A percentile compares a stretch with the other conserved stretches of the same genome.
phyloP scores from a whole-genome alignment of 2,888 invertebrate species.

The Aquatica leii region DNA sequence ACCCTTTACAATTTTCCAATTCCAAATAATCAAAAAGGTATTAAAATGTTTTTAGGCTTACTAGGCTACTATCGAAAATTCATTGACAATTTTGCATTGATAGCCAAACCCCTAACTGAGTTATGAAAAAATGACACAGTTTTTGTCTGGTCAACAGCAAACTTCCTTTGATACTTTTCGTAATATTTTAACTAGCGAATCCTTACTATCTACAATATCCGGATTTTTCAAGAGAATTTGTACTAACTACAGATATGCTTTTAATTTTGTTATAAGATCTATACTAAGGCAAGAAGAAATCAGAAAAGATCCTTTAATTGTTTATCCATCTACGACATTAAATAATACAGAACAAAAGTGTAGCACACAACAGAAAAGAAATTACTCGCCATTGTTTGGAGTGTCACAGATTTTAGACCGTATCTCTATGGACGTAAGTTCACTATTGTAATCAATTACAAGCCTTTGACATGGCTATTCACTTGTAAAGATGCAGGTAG shows the following conservation, averaged over 20 bases:
- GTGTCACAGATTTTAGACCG: too few relatives aligned
- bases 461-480: background rate
- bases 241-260: too few relatives aligned
- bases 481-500: constrained; percentile 4
- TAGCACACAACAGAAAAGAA: too few relatives aligned
- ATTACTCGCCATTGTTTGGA: too few relatives aligned
- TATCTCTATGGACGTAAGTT: too few relatives aligned
- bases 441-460: too few relatives aligned
- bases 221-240: too few relatives aligned
- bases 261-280: too few relatives aligned
- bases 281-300: background rate
- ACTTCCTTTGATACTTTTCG: background rate
- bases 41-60: constrained; percentile 4
- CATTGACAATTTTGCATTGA: background rate
- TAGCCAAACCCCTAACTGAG: background rate
- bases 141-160: background rate
- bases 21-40: background rate
- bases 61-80: background rate
- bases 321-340: too few relatives aligned
- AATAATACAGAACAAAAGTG: too few relatives aligned
- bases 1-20: background rate
- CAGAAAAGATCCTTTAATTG: background rate
- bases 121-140: background rate
- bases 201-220: background rate
- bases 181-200: background rate